Conservation (phyloP, 2,888 invertebrate species). For the Rhabditoides inermis region DNA sequence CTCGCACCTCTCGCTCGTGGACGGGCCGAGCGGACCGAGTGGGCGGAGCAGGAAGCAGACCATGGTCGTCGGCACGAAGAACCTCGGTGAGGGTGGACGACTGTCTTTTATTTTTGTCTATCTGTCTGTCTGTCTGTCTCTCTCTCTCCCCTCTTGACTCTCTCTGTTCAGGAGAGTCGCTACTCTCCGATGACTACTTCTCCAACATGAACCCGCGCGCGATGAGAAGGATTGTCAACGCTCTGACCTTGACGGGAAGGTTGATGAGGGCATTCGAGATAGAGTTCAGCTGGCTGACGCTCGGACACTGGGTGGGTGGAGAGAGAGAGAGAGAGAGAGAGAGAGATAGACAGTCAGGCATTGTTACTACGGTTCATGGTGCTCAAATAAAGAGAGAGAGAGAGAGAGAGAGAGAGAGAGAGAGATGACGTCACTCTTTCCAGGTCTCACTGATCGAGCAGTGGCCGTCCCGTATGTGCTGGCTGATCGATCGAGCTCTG, state of each 20-base stretch:
- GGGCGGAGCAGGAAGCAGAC: slow-evolving; percentile 16
- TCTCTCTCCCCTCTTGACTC: too few species aligned
- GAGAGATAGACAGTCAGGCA: too few species aligned
- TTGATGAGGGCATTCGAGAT: slow-evolving; percentile 94
- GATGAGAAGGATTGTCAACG: slow-evolving; percentile 61
- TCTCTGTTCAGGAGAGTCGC: slow-evolving; percentile 10
- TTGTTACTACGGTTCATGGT: too few species aligned
- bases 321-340: too few species aligned
- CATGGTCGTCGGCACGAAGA: slow-evolving; percentile 4
- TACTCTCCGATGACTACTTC: slow-evolving; percentile 94
- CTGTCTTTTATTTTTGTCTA: too few species aligned
- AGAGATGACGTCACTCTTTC: too few species aligned
- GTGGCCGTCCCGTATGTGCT: slow-evolving; percentile 94
- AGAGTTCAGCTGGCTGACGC: slow-evolving; percentile 95
- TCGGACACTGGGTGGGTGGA: slow-evolving; percentile 79
- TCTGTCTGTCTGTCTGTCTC: too few species aligned
- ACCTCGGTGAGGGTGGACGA: slow-evolving; percentile 9
- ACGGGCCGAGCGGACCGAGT: background rate
- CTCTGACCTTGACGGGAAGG: slow-evolving; percentile 57
- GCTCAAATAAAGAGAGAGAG: too few species aligned
- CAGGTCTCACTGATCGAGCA: slow-evolving; percentile 77
- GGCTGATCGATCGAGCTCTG: slow-evolving; percentile 73
- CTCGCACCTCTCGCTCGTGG: slow-evolving; percentile 38
- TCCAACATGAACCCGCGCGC: slow-evolving; percentile 95
- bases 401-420: too few species aligned